Evolutionary conservation across 2,797 vertebrate species (phyloP).

Genomic region (Enteromius radiatus): DNA sequence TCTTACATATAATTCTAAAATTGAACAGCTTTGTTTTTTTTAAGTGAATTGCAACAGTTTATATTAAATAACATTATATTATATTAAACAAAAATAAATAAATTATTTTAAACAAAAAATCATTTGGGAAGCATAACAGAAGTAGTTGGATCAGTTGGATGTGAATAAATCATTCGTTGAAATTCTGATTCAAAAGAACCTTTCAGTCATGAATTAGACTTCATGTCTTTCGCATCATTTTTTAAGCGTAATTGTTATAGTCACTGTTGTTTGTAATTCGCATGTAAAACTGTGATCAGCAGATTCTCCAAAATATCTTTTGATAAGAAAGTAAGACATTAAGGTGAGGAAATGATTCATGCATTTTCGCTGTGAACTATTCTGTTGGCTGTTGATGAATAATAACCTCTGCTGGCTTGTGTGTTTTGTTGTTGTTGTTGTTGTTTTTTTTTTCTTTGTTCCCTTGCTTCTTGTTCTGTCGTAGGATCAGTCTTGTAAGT

Average conservation of each 20-base stretch:
- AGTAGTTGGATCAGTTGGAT: not conserved
- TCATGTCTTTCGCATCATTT: not conserved
- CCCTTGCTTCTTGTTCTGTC: not conserved
- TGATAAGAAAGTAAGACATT: not conserved
- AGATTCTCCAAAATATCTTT: not conserved
- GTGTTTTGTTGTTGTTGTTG: not conserved
- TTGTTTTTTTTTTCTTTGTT: not conserved
- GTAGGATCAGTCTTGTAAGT: slow-evolving; percentile 26
- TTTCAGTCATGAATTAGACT: too few species aligned
- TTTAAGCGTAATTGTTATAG: not conserved
- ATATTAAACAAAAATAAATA: too few species aligned
- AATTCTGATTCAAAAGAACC: not conserved
- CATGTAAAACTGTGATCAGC: not conserved
- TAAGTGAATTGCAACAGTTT: not conserved
- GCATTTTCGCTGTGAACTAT: not conserved
- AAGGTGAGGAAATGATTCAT: not conserved
- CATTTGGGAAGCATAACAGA: not conserved
- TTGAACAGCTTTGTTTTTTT: not conserved
- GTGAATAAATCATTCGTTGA: not conserved
- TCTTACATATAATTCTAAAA: not conserved
- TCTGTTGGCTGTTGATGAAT: slow-evolving; percentile 1
- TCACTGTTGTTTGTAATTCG: not conserved
- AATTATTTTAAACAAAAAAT: not conserved
- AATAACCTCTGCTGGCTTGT: slow-evolving; percentile 5
- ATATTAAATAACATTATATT: not conserved